A percentile compares a stretch with the other conserved stretches of the same genome.
phyloP scores from a whole-genome alignment of 2,113 vertebrate species.

The Polyodon spathula region DNA sequence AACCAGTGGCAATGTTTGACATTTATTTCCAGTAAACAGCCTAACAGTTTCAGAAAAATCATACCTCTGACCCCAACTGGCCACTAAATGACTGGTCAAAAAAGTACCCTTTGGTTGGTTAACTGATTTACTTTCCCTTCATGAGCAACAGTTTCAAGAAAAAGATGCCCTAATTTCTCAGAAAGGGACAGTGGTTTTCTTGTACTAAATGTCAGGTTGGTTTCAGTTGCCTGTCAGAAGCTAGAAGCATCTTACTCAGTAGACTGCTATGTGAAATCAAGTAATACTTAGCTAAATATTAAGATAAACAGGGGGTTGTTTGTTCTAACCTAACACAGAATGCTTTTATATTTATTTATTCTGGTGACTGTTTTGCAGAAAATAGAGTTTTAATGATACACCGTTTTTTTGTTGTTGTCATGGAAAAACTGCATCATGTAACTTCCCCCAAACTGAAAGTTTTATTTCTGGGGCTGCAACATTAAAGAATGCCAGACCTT shows the following conservation, averaged over 20 bases:
- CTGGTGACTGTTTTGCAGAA: too few relatives aligned
- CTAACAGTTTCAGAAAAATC: background rate
- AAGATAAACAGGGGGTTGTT: too few relatives aligned
- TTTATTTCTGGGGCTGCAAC: too few relatives aligned
- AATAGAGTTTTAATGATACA: too few relatives aligned
- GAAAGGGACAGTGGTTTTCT: constrained; percentile 1
- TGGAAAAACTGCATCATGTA: too few relatives aligned
- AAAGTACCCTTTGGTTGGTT: constrained; percentile 6
- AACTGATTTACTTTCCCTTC: background rate
- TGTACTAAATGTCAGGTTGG: constrained; percentile 12
- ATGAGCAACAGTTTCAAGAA: background rate
- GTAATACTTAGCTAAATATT: too few relatives aligned
- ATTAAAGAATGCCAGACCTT: too few relatives aligned
- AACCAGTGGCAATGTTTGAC: background rate
- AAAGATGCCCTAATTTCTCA: constrained; percentile 15
- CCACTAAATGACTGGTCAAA: constrained; percentile 12
- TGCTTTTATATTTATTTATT: too few relatives aligned
- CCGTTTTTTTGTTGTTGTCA: too few relatives aligned
- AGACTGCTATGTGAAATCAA: background rate
- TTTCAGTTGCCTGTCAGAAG: constrained; percentile 3
- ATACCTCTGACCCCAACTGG: background rate
- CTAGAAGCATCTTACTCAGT: background rate
- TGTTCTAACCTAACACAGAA: too few relatives aligned
- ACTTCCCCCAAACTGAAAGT: too few relatives aligned
- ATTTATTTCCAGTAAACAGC: constrained; percentile 3